Evolutionary conservation across 1,140 invertebrate genomes (phyloP).

Genomic region (Phthorimaea operculella): DNA sequence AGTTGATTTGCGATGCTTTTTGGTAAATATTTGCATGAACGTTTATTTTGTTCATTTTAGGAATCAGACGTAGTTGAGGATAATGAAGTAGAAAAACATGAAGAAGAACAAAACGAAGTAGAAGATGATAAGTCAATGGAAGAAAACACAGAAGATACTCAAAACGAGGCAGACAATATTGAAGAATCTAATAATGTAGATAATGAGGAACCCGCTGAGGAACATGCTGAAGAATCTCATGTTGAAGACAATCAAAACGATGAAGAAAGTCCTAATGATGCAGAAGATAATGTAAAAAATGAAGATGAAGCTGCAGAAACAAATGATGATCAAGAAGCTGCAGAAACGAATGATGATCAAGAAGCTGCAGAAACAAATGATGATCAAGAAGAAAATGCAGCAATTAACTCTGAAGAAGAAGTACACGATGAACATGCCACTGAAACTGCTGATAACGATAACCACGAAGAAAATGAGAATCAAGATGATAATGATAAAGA

Average conservation of each 20-base stretch:
- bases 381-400: neutral
- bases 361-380: neutral
- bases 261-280: slow-evolving; percentile 14
- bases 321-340: neutral
- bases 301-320: slow-evolving; percentile 4
- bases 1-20: slow-evolving; percentile 59
- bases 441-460: slow-evolving; percentile 5
- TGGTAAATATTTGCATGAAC: slow-evolving; percentile 58
- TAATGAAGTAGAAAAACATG: slow-evolving; percentile 18
- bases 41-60: slow-evolving; percentile 57
- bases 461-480: slow-evolving; percentile 12
- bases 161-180: slow-evolving; percentile 19
- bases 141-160: slow-evolving; percentile 17
- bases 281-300: slow-evolving; percentile 14
- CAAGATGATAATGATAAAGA: slow-evolving; percentile 12
- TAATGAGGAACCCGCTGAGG: slow-evolving; percentile 18
- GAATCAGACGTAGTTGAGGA: slow-evolving; percentile 31
- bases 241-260: neutral
- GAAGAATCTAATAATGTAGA: slow-evolving; percentile 20
- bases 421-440: too few relatives aligned
- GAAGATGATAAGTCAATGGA: slow-evolving; percentile 19
- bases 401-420: neutral
- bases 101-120: slow-evolving; percentile 15
- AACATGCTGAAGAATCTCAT: slow-evolving; percentile 9
- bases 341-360: neutral